Evolutionary conservation across 2,113 vertebrate genomes (phyloP), one percentile per base, ranked within the genome.

Genomic region (Miniopterus natalensis): DNA sequence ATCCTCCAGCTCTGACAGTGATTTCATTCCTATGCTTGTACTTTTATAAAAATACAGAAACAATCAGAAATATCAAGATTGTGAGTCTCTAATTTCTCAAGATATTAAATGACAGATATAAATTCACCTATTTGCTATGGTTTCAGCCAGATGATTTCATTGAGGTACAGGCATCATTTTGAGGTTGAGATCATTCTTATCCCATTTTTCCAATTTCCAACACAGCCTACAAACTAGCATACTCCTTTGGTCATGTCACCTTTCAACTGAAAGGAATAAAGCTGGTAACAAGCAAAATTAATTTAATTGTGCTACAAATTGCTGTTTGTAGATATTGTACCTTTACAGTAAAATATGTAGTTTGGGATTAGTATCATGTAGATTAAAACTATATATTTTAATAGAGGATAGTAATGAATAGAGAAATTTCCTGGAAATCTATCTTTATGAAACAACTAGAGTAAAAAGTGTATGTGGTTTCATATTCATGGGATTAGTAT

Each of bases 31-130:
- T 97, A 98, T 98, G 97, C 97, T 97, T 98, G 95, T 97, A 93
- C 88, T 96, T 97, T 97, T 98, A 97, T 89, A 98, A 98, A 98
- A 98, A 99, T 81, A 47, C 3, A 74, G 42, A 92, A 86, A 95
- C 99, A 99, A 98, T 99, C 98, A 98, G 98, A 98, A 99, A 99
- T 98, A 99, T 98, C 98, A 98, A 99, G 71, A 98, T 93, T 97
- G 90, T 91, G 96, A 93, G 97, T 97, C 97, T 99, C 98, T 99
- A 99, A 99, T 99, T 99, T 99, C 98, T 99, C 99, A 99, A 99
- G 99, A 98, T 98, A 98, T 99, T 99, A 99, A 99, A 98, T 99
- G 99, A 99, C 99, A 99, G 99, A 99, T 99, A 99, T 99, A 99
- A 99, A 99, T 99, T 99, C 98, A 98, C 97, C 99, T 99, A 99